Conservation (phyloP, 2,113 vertebrate genomes). For the Epinephelus lanceolatus region DNA sequence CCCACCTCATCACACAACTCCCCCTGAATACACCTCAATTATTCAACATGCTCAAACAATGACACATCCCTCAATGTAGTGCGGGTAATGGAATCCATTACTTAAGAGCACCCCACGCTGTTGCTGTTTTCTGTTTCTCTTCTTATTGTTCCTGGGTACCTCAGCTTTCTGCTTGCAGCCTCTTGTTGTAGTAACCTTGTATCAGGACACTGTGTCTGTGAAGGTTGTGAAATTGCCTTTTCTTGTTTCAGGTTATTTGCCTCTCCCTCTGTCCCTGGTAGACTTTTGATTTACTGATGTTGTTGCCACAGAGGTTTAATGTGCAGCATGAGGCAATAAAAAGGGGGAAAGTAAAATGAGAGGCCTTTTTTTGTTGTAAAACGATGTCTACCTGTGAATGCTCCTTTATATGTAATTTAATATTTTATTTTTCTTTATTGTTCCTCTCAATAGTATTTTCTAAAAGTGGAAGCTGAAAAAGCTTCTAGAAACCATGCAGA, state of each 20-base stretch:
- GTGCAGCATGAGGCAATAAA: conserved; percentile 4
- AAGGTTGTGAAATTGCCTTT: conserved; percentile 26
- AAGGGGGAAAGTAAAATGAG: background rate
- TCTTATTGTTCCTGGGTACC: conserved; percentile 15
- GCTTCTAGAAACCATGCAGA: background rate
- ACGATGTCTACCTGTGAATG: background rate
- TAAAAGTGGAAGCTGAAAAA: background rate
- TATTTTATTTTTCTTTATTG: background rate
- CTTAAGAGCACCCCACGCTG: conserved; percentile 17
- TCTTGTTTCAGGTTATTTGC: conserved; percentile 15
- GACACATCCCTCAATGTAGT: conserved; percentile 9
- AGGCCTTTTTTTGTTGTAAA: background rate
- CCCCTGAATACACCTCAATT: conserved; percentile 37
- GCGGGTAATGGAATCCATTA: conserved; percentile 43
- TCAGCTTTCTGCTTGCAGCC: background rate
- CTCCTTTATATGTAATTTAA: background rate
- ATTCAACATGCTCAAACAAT: conserved; percentile 43
- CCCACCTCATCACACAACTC: conserved; percentile 21
- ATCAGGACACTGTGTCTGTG: conserved; percentile 3
- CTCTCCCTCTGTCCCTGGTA: background rate
- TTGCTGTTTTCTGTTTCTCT: background rate
- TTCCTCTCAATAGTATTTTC: background rate
- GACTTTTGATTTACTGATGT: conserved; percentile 46
- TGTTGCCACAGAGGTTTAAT: conserved; percentile 18
- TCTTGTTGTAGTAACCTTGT: conserved; percentile 16